Evolutionary conservation across 2,888 invertebrate species (phyloP), one percentile per base, ranked within the genome.

Genomic region (Zeuzera pyrina): DNA sequence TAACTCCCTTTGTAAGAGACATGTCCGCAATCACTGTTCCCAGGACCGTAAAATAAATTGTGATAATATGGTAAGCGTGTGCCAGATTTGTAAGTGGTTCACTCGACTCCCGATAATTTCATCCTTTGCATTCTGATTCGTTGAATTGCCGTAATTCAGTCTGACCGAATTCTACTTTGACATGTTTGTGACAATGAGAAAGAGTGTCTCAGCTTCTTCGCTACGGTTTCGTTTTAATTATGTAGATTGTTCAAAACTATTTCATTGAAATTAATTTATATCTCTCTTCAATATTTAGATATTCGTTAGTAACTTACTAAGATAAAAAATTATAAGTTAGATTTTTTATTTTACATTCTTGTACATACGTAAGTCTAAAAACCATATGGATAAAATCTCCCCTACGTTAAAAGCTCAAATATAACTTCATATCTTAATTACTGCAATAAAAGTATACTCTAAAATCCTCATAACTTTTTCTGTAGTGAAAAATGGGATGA

Each of bases 381-480:
- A 22, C 22, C 4, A 22, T 11, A 10, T 22, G n/a, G 22, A 5
- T n/a, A 22, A 22, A 22, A 33, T 30, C 12, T 16, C 8, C 16
- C 43, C 45, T 45, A 47, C 57, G 62, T 66, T 78, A 76, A 79
- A 78, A 78, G 78, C 74, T 48, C 58, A 57, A 59, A 65, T 63
- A 67, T 68, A 58, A 67, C 54, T 57, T 55, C 57, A 63, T 77
- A 81, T 81, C 79, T 81, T 68, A 77, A 79, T 76, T 71, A 67
- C 78, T 59, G 60, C 64, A 74, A 77, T 79, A 79, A 78, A 76
- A 69, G 61, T 62, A 71, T 67, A 35, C 60, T 58, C 61, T 62
- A 62, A 61, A 64, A 74, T 66, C 59, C 72, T 68, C 67, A 74
- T 74, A 71, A 68, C 59, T 71, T 64, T 59, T 62, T 60, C 53